Percentiles rank a stretch among this genome's conserved stretches.
phyloP scores from a whole-genome alignment of 2,888 invertebrate species.

The Geophilus truncorum region DNA sequence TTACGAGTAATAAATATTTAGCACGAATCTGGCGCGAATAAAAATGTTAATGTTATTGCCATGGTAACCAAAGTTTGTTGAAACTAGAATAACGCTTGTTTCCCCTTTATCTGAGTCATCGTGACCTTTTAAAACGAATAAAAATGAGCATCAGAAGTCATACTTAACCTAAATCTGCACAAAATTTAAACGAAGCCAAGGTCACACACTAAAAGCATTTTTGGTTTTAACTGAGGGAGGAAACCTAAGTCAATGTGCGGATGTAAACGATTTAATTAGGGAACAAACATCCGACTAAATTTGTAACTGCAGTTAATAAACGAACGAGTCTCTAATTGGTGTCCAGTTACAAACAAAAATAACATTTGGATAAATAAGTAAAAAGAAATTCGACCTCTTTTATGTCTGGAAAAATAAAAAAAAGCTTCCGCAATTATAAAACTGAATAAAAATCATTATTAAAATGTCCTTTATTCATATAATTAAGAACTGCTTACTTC shows the following conservation, averaged over 20 bases:
- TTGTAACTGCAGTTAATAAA: neutral
- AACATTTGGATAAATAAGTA: neutral
- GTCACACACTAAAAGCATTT: neutral
- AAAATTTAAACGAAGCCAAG: slow-evolving; percentile 17
- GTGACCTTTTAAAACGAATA: slow-evolving; percentile 14
- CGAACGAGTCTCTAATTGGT: neutral
- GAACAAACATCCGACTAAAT: neutral
- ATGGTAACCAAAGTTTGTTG: neutral
- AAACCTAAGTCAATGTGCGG: slow-evolving; percentile 6
- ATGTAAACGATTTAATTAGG: slow-evolving; percentile 6
- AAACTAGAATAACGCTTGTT: neutral
- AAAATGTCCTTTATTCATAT: no score
- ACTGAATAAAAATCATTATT: no score
- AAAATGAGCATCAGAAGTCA: neutral
- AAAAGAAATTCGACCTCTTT: neutral
- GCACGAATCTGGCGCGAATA: neutral
- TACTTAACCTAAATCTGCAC: slow-evolving; percentile 11
- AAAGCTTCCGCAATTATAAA: no score
- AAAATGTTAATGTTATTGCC: neutral
- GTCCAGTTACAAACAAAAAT: neutral
- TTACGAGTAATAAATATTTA: no score
- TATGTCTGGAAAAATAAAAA: no score
- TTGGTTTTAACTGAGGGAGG: neutral
- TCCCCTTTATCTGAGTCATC: neutral
- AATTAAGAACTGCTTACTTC: neutral